Conservation (phyloP, 2,113 vertebrate genomes). For the Pangasianodon hypophthalmus region DNA sequence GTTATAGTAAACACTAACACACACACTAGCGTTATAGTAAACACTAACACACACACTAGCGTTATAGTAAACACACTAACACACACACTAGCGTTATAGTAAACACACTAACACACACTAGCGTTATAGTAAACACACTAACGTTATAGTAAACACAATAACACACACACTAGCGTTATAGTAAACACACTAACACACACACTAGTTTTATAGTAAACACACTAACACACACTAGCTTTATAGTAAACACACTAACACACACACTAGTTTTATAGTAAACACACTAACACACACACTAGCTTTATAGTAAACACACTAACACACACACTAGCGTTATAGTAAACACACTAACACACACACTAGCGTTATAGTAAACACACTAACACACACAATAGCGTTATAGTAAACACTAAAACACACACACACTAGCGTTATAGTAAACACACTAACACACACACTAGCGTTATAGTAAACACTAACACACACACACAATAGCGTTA, state of each 20-base stretch:
- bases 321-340: too few species aligned
- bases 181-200: not conserved
- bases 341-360: not conserved
- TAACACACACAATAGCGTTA: not conserved
- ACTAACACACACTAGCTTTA: not conserved
- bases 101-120: not conserved
- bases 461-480: not conserved
- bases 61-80: too few species aligned
- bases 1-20: too few species aligned
- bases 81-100: too few species aligned
- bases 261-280: not conserved
- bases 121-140: not conserved
- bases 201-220: not conserved
- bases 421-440: not conserved
- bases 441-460: not conserved
- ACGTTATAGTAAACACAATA: too few species aligned
- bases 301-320: too few species aligned
- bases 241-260: not conserved
- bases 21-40: too few species aligned
- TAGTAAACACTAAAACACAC: not conserved
- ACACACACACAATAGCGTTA: not conserved
- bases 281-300: not conserved
- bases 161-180: not conserved
- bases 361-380: not conserved
- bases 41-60: too few species aligned